Evolutionary conservation across 92 coral and sea anemone genomes (phyloP), one percentile per base, ranked within the genome.

Genomic region (Palythoa grandis): DNA sequence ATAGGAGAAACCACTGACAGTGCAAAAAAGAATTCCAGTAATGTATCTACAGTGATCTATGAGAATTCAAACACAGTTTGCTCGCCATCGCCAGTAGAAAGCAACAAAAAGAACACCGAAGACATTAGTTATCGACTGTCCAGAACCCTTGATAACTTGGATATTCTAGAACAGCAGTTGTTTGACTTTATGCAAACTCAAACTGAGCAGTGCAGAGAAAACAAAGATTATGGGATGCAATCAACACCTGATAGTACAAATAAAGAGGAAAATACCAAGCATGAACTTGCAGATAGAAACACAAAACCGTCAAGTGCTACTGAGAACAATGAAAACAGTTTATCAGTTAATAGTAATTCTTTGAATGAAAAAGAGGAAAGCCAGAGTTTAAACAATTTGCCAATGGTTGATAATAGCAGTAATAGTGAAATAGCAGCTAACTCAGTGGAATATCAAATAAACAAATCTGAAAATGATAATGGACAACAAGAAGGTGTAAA

Each of bases 91-190:
- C 6, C 60, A 14, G 75, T 37, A n/a, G 78, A 70, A 16, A 7
- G 13, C 14, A 53, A 56, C 57, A 67, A 80, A 24, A 77, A 74
- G 16, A 29, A 20, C 22, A 72, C 25, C 16, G 14, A 1, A 15
- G 43, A 74, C 52, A 66, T 75, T 12, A 76, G 78, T 52, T 86
- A 85, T 63, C 93, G 94, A 25, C 78, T 94, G 20, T 92, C 98
- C 19, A 82, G 63, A 63, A 95, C 95, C n/a, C 90, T 94, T 61
- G 91, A 86, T 43, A 89, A 84, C 70, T 87, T 94, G 48, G 95
- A 88, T 20, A 93, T 89, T 22, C 70, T 94, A 19, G 95, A 94
- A 50, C 70, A 87, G 71, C 94, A 90, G 65, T 76, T 94, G 52
- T 90, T 88, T 53, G 22, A 86, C 37, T 91, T 91, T 67, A 88